Evolutionary conservation across 2,113 vertebrate species (phyloP), one percentile per base, ranked within the genome.

Genomic region (Paratilapia polleni): DNA sequence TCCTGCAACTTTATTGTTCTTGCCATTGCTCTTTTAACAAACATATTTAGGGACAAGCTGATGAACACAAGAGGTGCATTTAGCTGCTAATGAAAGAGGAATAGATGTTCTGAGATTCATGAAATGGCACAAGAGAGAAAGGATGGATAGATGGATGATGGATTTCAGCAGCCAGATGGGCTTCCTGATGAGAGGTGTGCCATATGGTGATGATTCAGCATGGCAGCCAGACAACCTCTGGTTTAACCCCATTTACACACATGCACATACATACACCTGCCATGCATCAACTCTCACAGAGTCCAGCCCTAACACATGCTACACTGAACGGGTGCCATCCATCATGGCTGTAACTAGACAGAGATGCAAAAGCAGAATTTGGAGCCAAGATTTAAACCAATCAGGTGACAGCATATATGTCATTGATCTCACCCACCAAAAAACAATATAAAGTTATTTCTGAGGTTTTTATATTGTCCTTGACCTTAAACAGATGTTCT

Each of bases 121-220:
- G 17, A 70, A n/a, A 49, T 78, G 38, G 64, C 61, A 41, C 47
- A 49, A 52, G 68, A 36, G 9, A 22, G 5, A 13, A 17, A 8
- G 49, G 22, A 77, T 38, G 31, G 43, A 82, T 15, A 7, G 36
- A 81, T 34, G 34, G 28, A 79, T 22, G 66, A 66, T 34, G 4
- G 49, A 49, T 52, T 64, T 85, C 14, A 14, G 31, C 5, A 41
- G 47, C 77, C 91, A 87, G 87, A 79, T 78, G 82, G 88, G 70
- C 54, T 31, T 84, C 22, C 59, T 82, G 56, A 66, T 76, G 86
- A 87, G 74, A 89, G 68, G 43, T 66, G 81, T 82, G 49, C 84
- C 90, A 88, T 77, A 79, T 85, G 88, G 86, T 75, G 84, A 90
- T 87, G 77, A 90, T 79, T 88, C 88, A 88, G 84, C 84, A 83